phyloP scores from a whole-genome alignment of 2,797 vertebrate species.

The Cuculus canorus region DNA sequence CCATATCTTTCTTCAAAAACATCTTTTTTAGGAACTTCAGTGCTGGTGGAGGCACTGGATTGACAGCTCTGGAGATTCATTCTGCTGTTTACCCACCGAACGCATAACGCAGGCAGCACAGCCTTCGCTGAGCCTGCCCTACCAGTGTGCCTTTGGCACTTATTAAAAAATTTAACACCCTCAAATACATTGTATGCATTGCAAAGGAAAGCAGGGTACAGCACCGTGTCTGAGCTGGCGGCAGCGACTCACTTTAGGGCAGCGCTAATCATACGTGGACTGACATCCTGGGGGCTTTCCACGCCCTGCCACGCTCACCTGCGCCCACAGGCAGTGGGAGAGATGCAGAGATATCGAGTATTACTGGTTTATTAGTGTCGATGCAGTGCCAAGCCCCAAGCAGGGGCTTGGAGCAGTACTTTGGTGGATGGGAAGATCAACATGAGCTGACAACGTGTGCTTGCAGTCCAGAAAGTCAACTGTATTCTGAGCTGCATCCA shows the following conservation, averaged over 20 bases:
- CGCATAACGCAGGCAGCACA: not conserved
- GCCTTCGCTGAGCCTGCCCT: not conserved
- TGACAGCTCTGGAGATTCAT: not conserved
- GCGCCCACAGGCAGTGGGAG: not conserved
- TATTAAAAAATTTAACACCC: not conserved
- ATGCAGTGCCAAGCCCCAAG: not conserved
- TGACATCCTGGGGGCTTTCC: not conserved
- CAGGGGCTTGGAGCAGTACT: not conserved
- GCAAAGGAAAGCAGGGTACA: not conserved
- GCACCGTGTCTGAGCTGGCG: not conserved
- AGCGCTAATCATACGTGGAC: not conserved
- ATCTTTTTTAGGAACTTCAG: not conserved
- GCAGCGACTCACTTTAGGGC: not conserved
- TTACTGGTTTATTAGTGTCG: not conserved
- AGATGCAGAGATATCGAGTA: not conserved
- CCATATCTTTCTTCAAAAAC: not conserved
- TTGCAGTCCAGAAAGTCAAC: too few relatives aligned
- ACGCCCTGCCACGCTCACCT: fast-evolving
- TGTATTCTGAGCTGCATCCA: too few relatives aligned
- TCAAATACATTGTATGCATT: not conserved
- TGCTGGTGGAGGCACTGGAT: not conserved
- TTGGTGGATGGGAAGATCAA: too few relatives aligned
- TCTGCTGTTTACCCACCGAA: slow-evolving; percentile 3
- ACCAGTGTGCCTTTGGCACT: not conserved
- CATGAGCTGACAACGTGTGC: too few relatives aligned